Percentiles rank a stretch among this genome's conserved stretches.
Conservation (phyloP, 2,113 vertebrate species). For the Scomber japonicus region DNA sequence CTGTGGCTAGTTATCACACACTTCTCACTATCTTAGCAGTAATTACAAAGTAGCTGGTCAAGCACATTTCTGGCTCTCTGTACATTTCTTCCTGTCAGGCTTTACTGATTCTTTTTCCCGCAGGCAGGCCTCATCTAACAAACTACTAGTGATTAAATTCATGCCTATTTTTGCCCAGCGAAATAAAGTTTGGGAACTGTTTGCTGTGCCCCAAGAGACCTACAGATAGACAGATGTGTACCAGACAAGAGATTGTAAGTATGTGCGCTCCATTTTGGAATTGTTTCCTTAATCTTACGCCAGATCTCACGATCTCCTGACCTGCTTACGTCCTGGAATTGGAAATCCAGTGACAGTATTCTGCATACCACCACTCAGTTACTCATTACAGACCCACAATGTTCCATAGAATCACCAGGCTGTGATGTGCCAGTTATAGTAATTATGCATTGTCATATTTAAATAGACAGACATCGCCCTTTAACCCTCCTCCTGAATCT, state of each 20-base stretch:
- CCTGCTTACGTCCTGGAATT: constrained; percentile 44
- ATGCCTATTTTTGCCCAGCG: constrained; percentile 36
- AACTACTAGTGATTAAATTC: constrained; percentile 27
- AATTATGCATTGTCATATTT: constrained; percentile 21
- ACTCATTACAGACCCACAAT: constrained; percentile 4
- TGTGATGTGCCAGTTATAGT: constrained; percentile 7
- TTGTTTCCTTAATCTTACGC: constrained; percentile 51
- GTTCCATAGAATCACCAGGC: constrained; percentile 8
- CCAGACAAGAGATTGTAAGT: constrained; percentile 60
- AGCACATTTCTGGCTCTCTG: neutral
- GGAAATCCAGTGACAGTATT: constrained; percentile 28
- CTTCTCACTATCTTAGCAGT: constrained; percentile 1
- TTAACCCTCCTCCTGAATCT: neutral
- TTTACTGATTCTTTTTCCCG: neutral
- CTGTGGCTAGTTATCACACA: constrained; percentile 3
- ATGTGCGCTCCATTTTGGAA: constrained; percentile 54
- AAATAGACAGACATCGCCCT: neutral
- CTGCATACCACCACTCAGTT: constrained; percentile 15
- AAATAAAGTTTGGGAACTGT: constrained; percentile 62
- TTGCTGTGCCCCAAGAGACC: constrained; percentile 38
- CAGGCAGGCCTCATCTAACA: constrained; percentile 13
- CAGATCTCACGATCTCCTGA: constrained; percentile 71
- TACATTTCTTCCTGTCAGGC: neutral
- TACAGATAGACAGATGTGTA: constrained; percentile 35
- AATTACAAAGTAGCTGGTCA: neutral